Percentiles rank a stretch among this genome's conserved stretches.
Conservation (phyloP, 2,113 vertebrate genomes). For the Apus apus region DNA sequence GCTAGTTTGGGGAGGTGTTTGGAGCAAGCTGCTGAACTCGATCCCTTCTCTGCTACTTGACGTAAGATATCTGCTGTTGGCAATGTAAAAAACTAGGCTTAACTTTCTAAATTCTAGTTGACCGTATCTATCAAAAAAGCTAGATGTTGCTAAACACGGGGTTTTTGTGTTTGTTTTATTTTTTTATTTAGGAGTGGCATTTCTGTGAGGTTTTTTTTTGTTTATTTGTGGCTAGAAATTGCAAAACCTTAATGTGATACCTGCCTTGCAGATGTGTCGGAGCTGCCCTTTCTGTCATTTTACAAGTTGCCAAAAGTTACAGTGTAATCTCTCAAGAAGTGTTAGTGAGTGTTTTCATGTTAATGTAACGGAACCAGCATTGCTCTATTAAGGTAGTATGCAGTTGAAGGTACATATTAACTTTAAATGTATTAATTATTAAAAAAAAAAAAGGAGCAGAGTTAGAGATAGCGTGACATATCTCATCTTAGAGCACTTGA, state of each 20-base stretch:
- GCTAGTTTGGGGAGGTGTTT: neutral
- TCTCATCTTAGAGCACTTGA: neutral
- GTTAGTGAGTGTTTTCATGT: neutral
- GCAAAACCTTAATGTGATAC: neutral
- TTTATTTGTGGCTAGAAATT: neutral
- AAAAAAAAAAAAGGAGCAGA: neutral
- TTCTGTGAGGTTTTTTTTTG: neutral
- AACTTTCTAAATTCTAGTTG: neutral
- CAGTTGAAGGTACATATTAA: neutral
- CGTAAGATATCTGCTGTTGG: neutral
- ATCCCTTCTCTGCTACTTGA: neutral
- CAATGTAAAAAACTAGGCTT: neutral
- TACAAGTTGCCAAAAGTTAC: neutral
- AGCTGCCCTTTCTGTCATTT: neutral
- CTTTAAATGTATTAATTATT: neutral
- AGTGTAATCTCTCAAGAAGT: fast-evolving
- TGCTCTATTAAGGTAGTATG: neutral
- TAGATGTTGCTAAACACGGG: neutral
- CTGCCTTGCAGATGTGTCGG: neutral
- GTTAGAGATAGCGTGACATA: neutral
- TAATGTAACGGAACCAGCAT: neutral
- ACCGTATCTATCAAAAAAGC: neutral
- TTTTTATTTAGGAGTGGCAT: too few species aligned
- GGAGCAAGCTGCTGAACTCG: neutral
- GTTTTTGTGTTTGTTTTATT: neutral